A percentile compares a stretch with the other conserved stretches of the same genome.
phyloP scores from a whole-genome alignment of 1,140 invertebrate species.

The Neodiprion virginianus region DNA sequence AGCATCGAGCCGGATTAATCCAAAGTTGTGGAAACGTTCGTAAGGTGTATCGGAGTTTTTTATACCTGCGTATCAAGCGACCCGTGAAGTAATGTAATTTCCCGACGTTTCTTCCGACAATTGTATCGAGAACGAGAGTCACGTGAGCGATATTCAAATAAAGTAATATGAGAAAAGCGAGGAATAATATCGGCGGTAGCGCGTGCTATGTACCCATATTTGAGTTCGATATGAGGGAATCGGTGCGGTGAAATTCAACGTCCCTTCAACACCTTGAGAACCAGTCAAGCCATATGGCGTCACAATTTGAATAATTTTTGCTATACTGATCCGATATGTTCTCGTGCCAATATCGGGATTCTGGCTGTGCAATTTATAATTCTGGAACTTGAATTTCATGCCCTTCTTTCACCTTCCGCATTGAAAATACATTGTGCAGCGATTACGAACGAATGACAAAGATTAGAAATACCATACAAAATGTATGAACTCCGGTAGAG shows the following conservation, averaged over 20 bases:
- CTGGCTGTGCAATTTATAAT: background rate
- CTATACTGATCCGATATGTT: conserved; percentile 1
- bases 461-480: no score
- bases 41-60: no score
- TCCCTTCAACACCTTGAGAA: background rate
- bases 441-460: no score
- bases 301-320: conserved; percentile 3
- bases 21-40: no score
- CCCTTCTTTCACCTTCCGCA: no score
- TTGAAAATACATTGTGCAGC: no score
- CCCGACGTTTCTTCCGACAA: background rate
- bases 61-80: no score
- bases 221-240: background rate
- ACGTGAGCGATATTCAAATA: background rate
- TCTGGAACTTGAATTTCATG: no score
- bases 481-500: no score
- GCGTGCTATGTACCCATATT: background rate
- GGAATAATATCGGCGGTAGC: no score
- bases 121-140: background rate
- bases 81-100: no score
- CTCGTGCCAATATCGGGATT: background rate
- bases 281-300: background rate
- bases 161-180: background rate
- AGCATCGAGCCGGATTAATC: no score
- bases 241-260: conserved; percentile 1